Base-by-base conservation (phyloP, 2,888 invertebrate species). In the Aphelenchoides bicaudatus region DNA sequence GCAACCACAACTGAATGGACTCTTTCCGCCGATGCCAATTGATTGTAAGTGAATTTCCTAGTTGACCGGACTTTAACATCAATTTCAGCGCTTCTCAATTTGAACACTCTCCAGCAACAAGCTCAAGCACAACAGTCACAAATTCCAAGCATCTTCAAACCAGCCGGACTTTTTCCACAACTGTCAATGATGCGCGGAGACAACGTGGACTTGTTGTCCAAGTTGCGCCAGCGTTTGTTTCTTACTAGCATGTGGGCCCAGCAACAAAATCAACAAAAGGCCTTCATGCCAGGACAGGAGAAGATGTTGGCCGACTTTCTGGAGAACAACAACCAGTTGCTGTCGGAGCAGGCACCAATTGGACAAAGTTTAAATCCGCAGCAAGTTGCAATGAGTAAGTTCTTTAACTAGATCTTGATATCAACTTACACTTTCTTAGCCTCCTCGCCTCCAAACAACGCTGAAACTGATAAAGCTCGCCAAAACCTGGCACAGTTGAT, bases 191-290 rank as follows among this genome's bases (percentile, higher is more conserved):
- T 54, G 39, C 55, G 25, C 21, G 19, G 47, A 6, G 47, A 54
- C 43, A 38, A 16, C 30, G 55, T 29, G 2, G 55, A 54, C 25
- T 46, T 54, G 43, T 25, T 54, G n/a, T 46, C 27, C 2, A 54
- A 54, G 37, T 25, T 54, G 55, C 27, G 55, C 16, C 29, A 54
- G 23, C 43, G 55, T 30, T 46, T 54, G 46, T 54, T 54, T n/a
- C 31, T 49, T 27, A 49, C 28, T 16, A 49, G 37, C 16, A 13
- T 43, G 2, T 43, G 43, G 43, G n/a, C n/a, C n/a, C n/a, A n/a
- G n/a, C n/a, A n/a, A n/a, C n/a, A n/a, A n/a, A n/a, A n/a, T n/a
- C n/a, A n/a, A n/a, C n/a, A n/a, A n/a, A n/a, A n/a, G n/a, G n/a
- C n/a, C n/a, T n/a, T n/a, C n/a, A n/a, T n/a, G n/a, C n/a, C n/a